These are phyloP conservation scores for Cochlearius cochlearius DNA, from an alignment of 2,113 vertebrate genomes.

Conservation along the genomic window DNA sequence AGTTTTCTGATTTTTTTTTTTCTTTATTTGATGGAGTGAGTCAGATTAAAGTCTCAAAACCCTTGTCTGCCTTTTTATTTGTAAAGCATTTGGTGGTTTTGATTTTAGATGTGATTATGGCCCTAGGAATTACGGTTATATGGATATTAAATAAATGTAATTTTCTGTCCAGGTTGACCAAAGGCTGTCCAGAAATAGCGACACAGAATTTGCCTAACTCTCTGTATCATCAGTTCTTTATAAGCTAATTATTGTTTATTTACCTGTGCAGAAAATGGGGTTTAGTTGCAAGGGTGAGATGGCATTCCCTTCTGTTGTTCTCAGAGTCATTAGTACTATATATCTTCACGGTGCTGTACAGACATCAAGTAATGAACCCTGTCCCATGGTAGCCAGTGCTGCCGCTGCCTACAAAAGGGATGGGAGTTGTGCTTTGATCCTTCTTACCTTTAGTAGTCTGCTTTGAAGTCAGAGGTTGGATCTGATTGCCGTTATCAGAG, in stretches of 20 bases:
- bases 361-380: background rate
- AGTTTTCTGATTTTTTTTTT: background rate
- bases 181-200: background rate
- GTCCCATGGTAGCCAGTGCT: background rate
- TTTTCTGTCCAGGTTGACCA: background rate
- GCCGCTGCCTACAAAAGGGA: background rate
- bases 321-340: background rate
- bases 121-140: background rate
- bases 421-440: background rate
- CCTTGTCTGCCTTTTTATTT: background rate
- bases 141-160: background rate
- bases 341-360: background rate
- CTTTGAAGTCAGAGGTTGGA: background rate
- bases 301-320: background rate
- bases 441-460: background rate
- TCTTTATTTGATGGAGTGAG: background rate
- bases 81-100: background rate
- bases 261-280: background rate
- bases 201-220: background rate
- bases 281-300: background rate
- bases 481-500: background rate
- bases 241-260: background rate
- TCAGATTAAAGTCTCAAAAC: background rate
- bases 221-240: background rate
- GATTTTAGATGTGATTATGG: background rate